Conservation (phyloP, 2,888 invertebrate genomes). For the Unio delphinus region DNA sequence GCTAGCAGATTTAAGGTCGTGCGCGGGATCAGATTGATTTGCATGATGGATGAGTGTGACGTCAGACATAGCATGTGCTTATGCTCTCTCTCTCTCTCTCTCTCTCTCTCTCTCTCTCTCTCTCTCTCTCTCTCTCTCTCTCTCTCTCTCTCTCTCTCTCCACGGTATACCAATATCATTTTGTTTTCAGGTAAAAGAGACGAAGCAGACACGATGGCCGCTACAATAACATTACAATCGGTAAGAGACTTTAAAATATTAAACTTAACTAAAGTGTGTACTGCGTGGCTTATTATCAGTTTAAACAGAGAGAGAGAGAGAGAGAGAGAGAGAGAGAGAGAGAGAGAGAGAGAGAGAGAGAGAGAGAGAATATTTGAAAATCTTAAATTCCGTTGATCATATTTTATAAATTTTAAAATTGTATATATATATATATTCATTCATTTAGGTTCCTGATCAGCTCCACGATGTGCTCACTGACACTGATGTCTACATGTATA, state of each 20-base stretch:
- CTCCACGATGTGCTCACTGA: not conserved
- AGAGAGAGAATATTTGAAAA: too few species aligned
- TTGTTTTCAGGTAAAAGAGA: slow-evolving; percentile 2
- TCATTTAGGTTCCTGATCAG: not conserved
- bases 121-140: slow-evolving; percentile 16
- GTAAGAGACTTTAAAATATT: too few species aligned
- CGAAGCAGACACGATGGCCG: not conserved
- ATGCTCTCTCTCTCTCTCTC: slow-evolving; percentile 9
- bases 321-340: too few species aligned
- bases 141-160: slow-evolving; percentile 7
- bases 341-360: too few species aligned
- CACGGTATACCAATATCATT: not conserved
- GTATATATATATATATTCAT: too few species aligned
- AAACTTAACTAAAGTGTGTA: too few species aligned
- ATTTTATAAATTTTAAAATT: too few species aligned
- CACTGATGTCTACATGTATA: not conserved
- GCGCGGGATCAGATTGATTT: not conserved
- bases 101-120: slow-evolving; percentile 13
- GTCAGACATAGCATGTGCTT: not conserved
- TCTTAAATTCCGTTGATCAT: too few species aligned
- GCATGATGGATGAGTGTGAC: too few species aligned
- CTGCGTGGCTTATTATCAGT: too few species aligned
- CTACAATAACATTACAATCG: not conserved
- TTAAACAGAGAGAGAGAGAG: too few species aligned
- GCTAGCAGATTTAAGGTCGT: not conserved